Base-by-base conservation (phyloP, 2,888 invertebrate species). In the Clostera curtula region DNA sequence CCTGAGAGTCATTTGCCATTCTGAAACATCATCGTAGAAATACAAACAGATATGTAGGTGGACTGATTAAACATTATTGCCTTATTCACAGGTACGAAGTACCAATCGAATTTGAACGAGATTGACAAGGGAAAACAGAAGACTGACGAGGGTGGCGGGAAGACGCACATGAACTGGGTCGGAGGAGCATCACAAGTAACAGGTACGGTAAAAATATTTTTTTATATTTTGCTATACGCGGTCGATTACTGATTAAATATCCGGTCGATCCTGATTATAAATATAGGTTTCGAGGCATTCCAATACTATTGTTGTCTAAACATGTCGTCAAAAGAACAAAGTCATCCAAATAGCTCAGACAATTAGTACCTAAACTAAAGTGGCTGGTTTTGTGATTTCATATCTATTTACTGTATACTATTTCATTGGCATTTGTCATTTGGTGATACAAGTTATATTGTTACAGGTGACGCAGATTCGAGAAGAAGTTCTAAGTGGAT, bases 81-180 rank as follows among this genome's bases (percentile, higher is more conserved):
- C 50, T 32, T 29, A 29, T 47, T 3, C 43, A 55, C 85, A 90
- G 91, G 90, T 69, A 88, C 89, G 41, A 91, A 91, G 69, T 91
- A 90, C 69, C 90, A 89, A 75, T 90, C 90, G 43, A 88, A 88
- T 62, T 74, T 92, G 62, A 92, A 92, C 69, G 91, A 92, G 75
- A 91, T 92, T 63, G 92, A 90, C 69, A 92, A 91, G 75, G 90
- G 90, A 27, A 91, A 92, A 71, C 91, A 91, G 69, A 92, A 92
- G 75, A 87, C 90, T 32, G 84, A 85, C 55, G 88, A 89, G 54
- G 86, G 86, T 24, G 76, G 85, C 31, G 77, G 85, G 51, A 85
- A 85, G 56, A 70, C 73, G 41, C 79, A 82, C 48, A 75, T 83
- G 54, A 85, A 85, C 65, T 86, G 86, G 86, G 83, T 84, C 36